Base-by-base conservation (phyloP, 2,797 vertebrate species). In the Halcyon chelicuti region DNA sequence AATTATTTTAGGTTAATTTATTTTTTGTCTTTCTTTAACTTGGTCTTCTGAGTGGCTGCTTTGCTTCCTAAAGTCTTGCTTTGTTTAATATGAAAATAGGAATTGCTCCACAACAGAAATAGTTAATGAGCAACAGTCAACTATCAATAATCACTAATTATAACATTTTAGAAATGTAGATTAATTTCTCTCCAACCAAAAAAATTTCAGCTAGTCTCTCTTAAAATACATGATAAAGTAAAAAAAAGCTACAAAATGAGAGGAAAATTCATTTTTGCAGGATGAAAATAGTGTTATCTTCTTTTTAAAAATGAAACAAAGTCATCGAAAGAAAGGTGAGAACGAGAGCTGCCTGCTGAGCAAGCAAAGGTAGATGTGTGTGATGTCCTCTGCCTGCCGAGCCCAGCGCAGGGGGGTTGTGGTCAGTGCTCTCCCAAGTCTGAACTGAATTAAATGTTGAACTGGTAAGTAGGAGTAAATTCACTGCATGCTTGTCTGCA, bases 401-500 rank as follows among this genome's bases (percentile, higher is more conserved):
- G 19, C 79, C 42, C 23, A 13, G 81, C n/a, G 5, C 9, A 33
- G 61, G 71, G 46, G 42, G 28, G 35, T 65, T 31, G 88, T 83
- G 20, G 67, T 57, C 44, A 39, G 46, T 10, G 14, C 5, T 54
- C n/a, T 79, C 49, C 63, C 42, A 26, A 46, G 58, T 18, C 79
- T 81, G 55, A 55, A 42, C 77, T 70, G 90, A 90, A 70, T 95
- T 89, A 82, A 95, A 75, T 2, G 35, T 12, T 28, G 46, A 73
- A 47, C 18, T 10, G 85, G 71, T 62, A 75, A 88, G 71, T 29
- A 83, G 94, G 79, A 96, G 68, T 84, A 40, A 94, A 77, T 75
- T 90, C 77, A 40, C 72, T 88, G 25, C 54, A 74, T 49, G 78
- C 81, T 51, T 83, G 71, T 88, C 96, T 95, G 94, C 85, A 79